Evolutionary conservation across 1,140 invertebrate species (phyloP).

Genomic region (Vanessa atalanta): DNA sequence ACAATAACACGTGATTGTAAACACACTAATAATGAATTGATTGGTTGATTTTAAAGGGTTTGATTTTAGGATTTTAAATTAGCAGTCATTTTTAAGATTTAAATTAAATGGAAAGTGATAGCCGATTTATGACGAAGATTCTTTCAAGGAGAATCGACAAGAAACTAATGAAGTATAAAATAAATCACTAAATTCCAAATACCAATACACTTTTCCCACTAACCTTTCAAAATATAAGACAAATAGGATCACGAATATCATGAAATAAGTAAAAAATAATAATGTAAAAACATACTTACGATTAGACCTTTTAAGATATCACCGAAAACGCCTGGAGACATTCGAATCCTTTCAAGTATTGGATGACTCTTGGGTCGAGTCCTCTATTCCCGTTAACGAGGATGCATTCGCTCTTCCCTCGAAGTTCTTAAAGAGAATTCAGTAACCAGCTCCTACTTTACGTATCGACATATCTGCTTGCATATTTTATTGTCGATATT

Average conservation of each 20-base stretch:
- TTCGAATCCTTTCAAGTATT: slow-evolving; percentile 14
- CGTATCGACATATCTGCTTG: neutral
- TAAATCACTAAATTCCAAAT: neutral
- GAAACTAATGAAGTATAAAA: neutral
- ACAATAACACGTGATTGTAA: too few species aligned
- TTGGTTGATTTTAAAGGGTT: too few species aligned
- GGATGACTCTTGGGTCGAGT: neutral
- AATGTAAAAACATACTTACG: neutral
- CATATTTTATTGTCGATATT: too few species aligned
- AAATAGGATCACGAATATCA: slow-evolving; percentile 6
- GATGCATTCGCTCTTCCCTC: neutral
- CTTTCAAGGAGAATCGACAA: neutral
- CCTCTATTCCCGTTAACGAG: slow-evolving; percentile 6
- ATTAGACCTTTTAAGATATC: slow-evolving; percentile 2
- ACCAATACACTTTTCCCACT: neutral
- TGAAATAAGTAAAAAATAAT: slow-evolving; percentile 7
- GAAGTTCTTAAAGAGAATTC: neutral
- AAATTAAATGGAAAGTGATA: too few species aligned
- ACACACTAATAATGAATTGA: too few species aligned
- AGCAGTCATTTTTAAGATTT: too few species aligned
- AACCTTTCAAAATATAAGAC: neutral
- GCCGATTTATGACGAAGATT: too few species aligned
- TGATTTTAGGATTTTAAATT: too few species aligned
- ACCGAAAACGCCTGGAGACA: slow-evolving; percentile 13
- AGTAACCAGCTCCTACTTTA: neutral